Evolutionary conservation across 2,797 vertebrate genomes (phyloP).

Genomic region (Enteromius radiatus): DNA sequence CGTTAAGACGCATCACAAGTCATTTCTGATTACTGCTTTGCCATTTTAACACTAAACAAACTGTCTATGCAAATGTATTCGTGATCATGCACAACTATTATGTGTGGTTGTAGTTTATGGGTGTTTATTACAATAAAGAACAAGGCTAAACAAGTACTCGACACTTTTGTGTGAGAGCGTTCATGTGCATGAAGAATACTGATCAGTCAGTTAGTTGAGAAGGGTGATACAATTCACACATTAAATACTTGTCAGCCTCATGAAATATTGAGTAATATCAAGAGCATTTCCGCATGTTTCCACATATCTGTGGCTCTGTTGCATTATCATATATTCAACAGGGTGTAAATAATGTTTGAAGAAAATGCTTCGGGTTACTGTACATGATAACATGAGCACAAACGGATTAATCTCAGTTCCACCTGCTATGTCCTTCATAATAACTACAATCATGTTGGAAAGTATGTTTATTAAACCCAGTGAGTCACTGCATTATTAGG

Average conservation of each 20-base stretch:
- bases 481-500: neutral
- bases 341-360: neutral
- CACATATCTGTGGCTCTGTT: neutral
- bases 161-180: slow-evolving; percentile 23
- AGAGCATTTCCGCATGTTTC: neutral
- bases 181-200: slow-evolving; percentile 8
- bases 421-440: neutral
- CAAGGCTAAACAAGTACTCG: neutral
- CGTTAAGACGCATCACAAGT: neutral
- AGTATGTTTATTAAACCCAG: neutral
- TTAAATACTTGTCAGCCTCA: neutral
- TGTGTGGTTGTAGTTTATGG: neutral
- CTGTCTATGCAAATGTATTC: neutral
- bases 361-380: neutral
- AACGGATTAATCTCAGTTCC: neutral
- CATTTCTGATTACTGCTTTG: neutral
- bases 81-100: neutral
- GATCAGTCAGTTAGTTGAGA: slow-evolving; percentile 1
- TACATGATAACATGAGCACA: neutral
- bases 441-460: neutral
- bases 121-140: slow-evolving; percentile 33
- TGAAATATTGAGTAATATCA: neutral
- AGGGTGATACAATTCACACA: neutral
- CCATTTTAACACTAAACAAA: neutral
- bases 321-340: neutral